phyloP scores from a whole-genome alignment of 2,797 vertebrate genomes.

The Fratercula arctica region DNA sequence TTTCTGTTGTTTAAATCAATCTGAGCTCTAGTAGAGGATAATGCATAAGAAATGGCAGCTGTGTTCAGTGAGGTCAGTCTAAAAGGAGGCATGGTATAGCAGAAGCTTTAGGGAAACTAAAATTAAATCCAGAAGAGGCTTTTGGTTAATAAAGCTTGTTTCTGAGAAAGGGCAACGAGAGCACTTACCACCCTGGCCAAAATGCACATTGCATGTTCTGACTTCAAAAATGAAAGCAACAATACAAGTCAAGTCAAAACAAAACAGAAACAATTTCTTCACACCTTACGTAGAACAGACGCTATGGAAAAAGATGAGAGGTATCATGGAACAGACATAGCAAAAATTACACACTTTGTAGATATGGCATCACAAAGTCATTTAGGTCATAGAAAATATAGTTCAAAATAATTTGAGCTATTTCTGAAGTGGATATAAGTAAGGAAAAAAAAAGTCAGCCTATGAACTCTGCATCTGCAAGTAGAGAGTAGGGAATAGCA shows the following conservation, averaged over 20 bases:
- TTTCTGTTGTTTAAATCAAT: conserved; percentile 11
- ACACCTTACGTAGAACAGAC: background rate
- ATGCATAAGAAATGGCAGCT: background rate
- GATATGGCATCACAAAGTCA: background rate
- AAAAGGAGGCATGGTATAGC: background rate
- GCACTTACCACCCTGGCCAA: background rate
- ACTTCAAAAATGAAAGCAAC: background rate
- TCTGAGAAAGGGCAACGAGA: background rate
- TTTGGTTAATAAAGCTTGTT: background rate
- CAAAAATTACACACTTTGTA: conserved; percentile 38
- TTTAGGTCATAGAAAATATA: conserved; percentile 8
- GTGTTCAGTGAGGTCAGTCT: background rate
- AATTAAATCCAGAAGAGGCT: background rate
- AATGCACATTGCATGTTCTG: background rate
- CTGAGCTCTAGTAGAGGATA: background rate
- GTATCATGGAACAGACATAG: background rate
- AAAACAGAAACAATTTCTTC: background rate
- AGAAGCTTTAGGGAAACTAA: background rate
- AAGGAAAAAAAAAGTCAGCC: background rate
- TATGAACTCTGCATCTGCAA: background rate
- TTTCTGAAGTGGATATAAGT: background rate
- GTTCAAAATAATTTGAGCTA: background rate
- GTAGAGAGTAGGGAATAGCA: background rate
- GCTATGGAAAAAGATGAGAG: conserved; percentile 1
- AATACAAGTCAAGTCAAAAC: background rate